phyloP scores from a whole-genome alignment of 1,140 invertebrate genomes.

The Drosophila equinoxialis region DNA sequence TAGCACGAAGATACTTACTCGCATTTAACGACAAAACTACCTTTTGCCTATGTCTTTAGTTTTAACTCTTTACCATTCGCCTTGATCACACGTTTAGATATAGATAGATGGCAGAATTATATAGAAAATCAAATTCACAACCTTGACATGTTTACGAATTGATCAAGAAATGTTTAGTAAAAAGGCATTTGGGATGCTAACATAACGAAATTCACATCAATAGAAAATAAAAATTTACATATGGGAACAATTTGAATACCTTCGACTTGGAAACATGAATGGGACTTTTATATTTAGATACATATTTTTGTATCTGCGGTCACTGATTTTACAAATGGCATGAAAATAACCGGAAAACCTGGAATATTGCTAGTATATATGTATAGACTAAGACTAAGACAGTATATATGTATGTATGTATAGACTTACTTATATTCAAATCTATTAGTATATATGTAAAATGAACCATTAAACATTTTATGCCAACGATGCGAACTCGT shows the following conservation, averaged over 20 bases:
- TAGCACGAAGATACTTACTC: slow-evolving; percentile 20
- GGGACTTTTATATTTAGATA: neutral
- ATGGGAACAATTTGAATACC: slow-evolving; percentile 2
- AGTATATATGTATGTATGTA: too few species aligned
- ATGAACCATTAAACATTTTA: slow-evolving; percentile 10
- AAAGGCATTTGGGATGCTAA: slow-evolving; percentile 4
- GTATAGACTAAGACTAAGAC: too few species aligned
- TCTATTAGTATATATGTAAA: slow-evolving; percentile 5
- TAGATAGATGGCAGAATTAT: neutral
- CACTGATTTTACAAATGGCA: slow-evolving; percentile 14
- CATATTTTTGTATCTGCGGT: slow-evolving; percentile 6
- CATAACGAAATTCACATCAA: too few species aligned
- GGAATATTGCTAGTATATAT: neutral
- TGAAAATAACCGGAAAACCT: slow-evolving; percentile 14
- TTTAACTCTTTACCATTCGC: neutral
- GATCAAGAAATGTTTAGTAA: neutral
- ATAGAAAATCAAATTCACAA: neutral
- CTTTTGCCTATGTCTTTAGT: slow-evolving; percentile 3
- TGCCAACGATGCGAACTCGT: neutral
- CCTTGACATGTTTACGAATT: slow-evolving; percentile 16
- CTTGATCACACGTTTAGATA: neutral
- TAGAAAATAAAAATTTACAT: slow-evolving; percentile 9
- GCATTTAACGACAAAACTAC: neutral
- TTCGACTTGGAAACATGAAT: slow-evolving; percentile 16
- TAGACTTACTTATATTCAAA: neutral